phyloP scores from a whole-genome alignment of 2,888 invertebrate genomes.

The Vesta saturnalis region DNA sequence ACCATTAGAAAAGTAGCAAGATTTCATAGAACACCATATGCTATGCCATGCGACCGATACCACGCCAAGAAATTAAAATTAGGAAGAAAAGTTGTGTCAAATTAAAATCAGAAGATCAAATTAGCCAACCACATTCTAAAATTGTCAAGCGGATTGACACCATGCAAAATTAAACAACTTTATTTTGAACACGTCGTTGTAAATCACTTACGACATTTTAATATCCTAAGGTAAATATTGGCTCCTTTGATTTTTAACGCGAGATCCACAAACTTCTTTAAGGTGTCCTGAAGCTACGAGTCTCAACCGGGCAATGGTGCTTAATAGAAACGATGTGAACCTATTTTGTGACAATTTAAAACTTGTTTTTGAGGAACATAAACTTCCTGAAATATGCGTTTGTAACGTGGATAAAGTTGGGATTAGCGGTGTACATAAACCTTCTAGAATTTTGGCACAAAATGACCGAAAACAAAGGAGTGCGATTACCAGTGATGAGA shows the following conservation, averaged over 20 bases:
- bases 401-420: background rate
- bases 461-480: background rate
- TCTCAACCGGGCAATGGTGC: background rate
- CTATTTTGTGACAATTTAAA: background rate
- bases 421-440: background rate
- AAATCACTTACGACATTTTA: background rate
- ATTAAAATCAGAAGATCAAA: background rate
- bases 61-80: background rate
- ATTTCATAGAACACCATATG: background rate
- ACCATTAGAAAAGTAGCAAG: no score
- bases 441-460: background rate
- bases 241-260: background rate
- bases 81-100: background rate
- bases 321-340: background rate
- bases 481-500: background rate
- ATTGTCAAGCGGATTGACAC: background rate
- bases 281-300: background rate
- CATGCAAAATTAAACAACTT: background rate
- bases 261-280: background rate
- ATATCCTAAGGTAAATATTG: background rate
- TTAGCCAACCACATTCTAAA: background rate
- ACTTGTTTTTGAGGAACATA: background rate
- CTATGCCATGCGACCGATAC: background rate
- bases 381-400: background rate
- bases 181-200: background rate